These are phyloP conservation scores for Columba livia DNA, from an alignment of 2,113 vertebrate genomes.

Conservation along the genomic window DNA sequence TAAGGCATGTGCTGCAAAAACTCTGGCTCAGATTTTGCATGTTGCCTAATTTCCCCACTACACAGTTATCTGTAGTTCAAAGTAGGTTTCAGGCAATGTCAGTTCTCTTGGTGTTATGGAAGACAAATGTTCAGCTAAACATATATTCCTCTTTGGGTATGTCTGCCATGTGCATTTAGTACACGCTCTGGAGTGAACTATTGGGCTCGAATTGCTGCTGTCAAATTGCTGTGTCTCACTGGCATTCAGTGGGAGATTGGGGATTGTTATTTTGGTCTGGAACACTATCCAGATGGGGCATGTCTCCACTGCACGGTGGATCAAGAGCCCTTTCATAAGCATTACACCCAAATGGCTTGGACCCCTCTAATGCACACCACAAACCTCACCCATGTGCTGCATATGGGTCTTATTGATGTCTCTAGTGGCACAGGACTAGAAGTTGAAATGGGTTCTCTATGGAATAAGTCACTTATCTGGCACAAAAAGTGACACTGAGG, in stretches of 20 bases:
- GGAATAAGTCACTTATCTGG: neutral
- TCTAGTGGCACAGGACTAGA: neutral
- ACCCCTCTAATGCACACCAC: neutral
- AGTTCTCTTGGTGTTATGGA: neutral
- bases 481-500: neutral
- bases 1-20: neutral
- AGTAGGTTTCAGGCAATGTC: neutral
- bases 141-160: neutral
- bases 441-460: neutral
- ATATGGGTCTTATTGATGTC: accelerated
- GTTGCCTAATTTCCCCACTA: neutral
- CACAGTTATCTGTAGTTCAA: neutral
- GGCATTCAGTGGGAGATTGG: neutral
- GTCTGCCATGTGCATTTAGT: neutral
- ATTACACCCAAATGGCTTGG: neutral
- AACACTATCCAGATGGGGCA: neutral
- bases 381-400: neutral
- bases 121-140: neutral
- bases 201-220: neutral
- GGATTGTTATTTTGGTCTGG: neutral
- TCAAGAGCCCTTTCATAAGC: neutral
- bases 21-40: neutral
- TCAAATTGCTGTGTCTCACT: neutral
- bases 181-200: neutral
- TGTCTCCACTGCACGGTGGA: neutral